These are phyloP conservation scores for Nomada goodeniana DNA, from an alignment of 2,888 invertebrate genomes.

Conservation along the genomic window DNA sequence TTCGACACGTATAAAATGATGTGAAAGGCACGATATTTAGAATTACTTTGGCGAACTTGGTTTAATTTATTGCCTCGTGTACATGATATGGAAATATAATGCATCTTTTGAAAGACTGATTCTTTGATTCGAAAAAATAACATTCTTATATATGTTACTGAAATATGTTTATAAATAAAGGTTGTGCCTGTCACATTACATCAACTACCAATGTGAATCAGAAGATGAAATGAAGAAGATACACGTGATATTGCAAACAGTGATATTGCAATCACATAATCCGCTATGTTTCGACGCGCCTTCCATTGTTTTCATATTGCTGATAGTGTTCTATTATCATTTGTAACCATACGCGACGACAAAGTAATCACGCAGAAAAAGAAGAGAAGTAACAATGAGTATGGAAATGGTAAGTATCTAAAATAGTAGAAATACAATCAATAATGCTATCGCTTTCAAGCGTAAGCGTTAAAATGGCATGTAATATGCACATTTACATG, in stretches of 20 bases:
- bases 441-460: constrained; percentile 4
- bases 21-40: background rate
- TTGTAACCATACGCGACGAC: background rate
- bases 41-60: background rate
- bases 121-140: constrained; percentile 38
- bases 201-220: constrained; percentile 8
- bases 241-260: constrained; percentile 19
- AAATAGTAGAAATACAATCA: constrained; percentile 22
- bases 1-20: constrained; percentile 28
- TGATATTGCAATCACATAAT: constrained; percentile 26
- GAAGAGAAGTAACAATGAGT: background rate
- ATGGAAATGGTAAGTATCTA: constrained; percentile 20
- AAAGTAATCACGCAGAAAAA: constrained; percentile 5
- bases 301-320: constrained; percentile 38
- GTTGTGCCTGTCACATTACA: constrained; percentile 2
- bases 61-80: constrained; percentile 21
- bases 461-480: constrained; percentile 16
- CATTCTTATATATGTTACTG: constrained; percentile 2
- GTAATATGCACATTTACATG: constrained; percentile 26
- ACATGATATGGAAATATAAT: constrained; percentile 36
- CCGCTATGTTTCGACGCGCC: constrained; percentile 20
- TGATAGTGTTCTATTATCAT: constrained; percentile 5
- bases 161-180: constrained; percentile 17
- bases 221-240: constrained; percentile 9
- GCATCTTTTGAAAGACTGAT: constrained; percentile 19